phyloP scores from a whole-genome alignment of 1,140 invertebrate species.

The Diabrotica virgifera region DNA sequence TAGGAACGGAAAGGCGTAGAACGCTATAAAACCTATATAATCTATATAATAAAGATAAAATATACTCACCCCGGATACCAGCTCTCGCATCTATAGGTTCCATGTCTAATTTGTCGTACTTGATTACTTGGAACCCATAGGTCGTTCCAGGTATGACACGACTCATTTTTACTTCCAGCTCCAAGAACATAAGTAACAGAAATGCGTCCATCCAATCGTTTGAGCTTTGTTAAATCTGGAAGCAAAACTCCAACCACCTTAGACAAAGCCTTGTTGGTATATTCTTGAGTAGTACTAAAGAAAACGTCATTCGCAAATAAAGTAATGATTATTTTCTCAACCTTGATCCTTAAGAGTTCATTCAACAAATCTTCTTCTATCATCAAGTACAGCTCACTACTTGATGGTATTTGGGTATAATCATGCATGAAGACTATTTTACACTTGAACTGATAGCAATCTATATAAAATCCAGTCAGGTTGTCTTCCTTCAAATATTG shows the following conservation, averaged over 20 bases:
- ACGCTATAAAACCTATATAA: no score
- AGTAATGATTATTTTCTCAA: background rate
- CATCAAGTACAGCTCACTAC: background rate
- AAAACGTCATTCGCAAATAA: conserved; percentile 9
- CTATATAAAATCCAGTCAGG: background rate
- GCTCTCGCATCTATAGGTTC: no score
- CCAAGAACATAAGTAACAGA: background rate
- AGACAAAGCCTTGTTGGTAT: background rate
- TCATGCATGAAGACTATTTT: background rate
- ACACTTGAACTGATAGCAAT: background rate
- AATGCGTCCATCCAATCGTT: background rate
- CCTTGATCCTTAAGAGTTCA: background rate
- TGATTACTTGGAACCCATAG: no score
- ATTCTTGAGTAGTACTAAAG: background rate
- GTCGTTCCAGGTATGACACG: no score
- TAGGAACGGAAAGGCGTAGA: no score
- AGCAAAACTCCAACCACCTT: background rate
- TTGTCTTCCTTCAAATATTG: background rate
- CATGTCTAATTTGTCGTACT: no score
- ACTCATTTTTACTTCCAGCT: no score
- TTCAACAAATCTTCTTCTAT: background rate
- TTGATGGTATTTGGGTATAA: background rate
- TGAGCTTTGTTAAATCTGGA: background rate
- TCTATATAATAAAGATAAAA: no score
- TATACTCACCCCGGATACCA: no score